Base-by-base conservation (phyloP, 64 coral and sea anemone genomes). In the Stylophora pistillata region DNA sequence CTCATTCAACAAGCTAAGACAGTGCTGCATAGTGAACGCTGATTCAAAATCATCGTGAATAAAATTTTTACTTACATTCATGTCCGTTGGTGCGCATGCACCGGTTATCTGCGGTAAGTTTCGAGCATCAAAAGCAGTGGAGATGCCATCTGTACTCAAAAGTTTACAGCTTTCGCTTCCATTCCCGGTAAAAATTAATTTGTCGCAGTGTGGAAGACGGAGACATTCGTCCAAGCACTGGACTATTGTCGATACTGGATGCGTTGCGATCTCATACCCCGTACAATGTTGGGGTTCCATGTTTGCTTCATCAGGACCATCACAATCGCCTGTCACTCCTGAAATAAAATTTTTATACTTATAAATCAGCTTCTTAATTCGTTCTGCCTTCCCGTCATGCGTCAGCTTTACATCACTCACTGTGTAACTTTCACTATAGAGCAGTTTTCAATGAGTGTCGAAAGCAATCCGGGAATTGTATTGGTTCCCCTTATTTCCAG, bases 211-310 rank as follows among this genome's bases (percentile, higher is more conserved):
- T 31, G 53, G 52, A 47, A 21, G 20, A 5, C 85, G 71, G 5
- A 74, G 14, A 28, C 85, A 86, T 1, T 18, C 23, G 30, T 86
- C 85, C 11, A 86, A 23, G 12, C 85, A 86, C 26, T 86, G 85
- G 12, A 86, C 29, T 31, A 59, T 53, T 30, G 85, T 73, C 31
- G 28, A 25, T 14, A 74, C 69, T 16, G 9, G 26, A 53, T 31
- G 27, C 3, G 11, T 26, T 15, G 1, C 9, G 13, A 74, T 54
- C 17, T 57, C 20, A 21, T 23, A 13, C 33, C 85, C 85, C 13
- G 2, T 52, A 55, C 75, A 78, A 12, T 11, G 0, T 10, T 7
- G 26, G 23, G 9, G 9, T 25, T 68, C 23, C 21, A 68, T n/a
- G 20, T 68, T 5, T 23, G 9, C 20, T 68, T 12, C 26, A 7